Evolutionary conservation across 2,113 vertebrate genomes (phyloP).

Genomic region (Dicrurus megarhynchus): DNA sequence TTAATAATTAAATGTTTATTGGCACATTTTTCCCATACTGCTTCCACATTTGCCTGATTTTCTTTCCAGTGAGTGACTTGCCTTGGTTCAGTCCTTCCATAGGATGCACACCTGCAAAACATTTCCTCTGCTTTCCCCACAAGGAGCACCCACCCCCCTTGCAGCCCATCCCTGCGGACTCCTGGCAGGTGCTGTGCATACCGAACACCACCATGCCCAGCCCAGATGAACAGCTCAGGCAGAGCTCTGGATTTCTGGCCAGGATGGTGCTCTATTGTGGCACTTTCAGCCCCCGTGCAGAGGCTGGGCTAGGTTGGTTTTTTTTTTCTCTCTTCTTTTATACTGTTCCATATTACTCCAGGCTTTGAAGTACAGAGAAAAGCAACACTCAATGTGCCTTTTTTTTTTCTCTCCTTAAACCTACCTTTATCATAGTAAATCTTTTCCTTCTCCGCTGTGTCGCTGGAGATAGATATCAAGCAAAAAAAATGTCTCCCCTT

Average conservation of each 20-base stretch:
- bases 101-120: background rate
- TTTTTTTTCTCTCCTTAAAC: constrained; percentile 25
- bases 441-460: constrained; percentile 63
- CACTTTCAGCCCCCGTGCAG: background rate
- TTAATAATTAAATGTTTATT: constrained; percentile 48
- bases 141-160: background rate
- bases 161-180: background rate
- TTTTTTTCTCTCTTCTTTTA: constrained; percentile 30
- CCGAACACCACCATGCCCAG: background rate
- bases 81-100: background rate
- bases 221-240: background rate
- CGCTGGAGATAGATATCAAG: constrained; percentile 64
- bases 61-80: background rate
- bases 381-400: constrained; percentile 57
- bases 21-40: background rate
- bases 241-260: background rate
- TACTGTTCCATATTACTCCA: constrained; percentile 52
- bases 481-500: constrained; percentile 69
- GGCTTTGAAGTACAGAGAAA: constrained; percentile 70
- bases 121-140: background rate
- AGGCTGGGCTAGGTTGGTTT: background rate
- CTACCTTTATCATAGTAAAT: constrained; percentile 68
- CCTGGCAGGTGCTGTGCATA: background rate
- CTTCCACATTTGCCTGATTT: background rate
- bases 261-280: background rate